These are phyloP conservation scores for Acropternis orthonyx DNA, from an alignment of 2,797 vertebrate genomes.

Conservation along the genomic window DNA sequence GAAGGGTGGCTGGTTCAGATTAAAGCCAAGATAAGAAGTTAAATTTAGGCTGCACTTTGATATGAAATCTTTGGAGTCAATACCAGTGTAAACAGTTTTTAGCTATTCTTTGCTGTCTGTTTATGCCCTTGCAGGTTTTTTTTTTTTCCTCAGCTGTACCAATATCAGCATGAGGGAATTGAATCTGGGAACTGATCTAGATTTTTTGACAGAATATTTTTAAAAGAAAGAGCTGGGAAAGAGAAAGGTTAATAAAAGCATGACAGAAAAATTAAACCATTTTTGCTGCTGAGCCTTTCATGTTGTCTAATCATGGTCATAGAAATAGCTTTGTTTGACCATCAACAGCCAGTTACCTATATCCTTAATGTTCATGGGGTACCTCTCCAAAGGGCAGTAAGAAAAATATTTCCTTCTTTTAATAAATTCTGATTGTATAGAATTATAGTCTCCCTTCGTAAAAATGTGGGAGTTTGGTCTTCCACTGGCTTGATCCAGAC, in stretches of 20 bases:
- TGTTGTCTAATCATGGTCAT: not conserved
- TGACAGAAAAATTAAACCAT: not conserved
- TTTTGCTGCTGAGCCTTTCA: not conserved
- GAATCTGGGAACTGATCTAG: not conserved
- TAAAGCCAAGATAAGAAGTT: conserved; percentile 28
- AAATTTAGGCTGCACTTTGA: conserved; percentile 37
- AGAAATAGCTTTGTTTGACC: not conserved
- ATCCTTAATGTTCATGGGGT: not conserved
- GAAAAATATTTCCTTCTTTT: conserved; percentile 10
- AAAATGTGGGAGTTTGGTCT: conserved; percentile 27
- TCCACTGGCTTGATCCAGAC: conserved; percentile 5
- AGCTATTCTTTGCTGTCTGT: not conserved
- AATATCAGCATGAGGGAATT: not conserved
- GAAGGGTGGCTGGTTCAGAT: conserved; percentile 7
- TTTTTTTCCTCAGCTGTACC: not conserved
- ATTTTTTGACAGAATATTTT: not conserved
- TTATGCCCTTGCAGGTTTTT: not conserved
- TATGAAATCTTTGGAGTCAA: conserved; percentile 31
- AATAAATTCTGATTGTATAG: not conserved
- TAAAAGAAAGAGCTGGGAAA: not conserved
- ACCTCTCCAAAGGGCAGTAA: not conserved
- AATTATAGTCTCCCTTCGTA: conserved; percentile 9
- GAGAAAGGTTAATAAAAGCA: not conserved
- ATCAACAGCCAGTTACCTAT: not conserved
- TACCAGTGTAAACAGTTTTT: not conserved